These are phyloP conservation scores for Theocolax elegans DNA, from an alignment of 1,140 invertebrate genomes.

Conservation along the genomic window DNA sequence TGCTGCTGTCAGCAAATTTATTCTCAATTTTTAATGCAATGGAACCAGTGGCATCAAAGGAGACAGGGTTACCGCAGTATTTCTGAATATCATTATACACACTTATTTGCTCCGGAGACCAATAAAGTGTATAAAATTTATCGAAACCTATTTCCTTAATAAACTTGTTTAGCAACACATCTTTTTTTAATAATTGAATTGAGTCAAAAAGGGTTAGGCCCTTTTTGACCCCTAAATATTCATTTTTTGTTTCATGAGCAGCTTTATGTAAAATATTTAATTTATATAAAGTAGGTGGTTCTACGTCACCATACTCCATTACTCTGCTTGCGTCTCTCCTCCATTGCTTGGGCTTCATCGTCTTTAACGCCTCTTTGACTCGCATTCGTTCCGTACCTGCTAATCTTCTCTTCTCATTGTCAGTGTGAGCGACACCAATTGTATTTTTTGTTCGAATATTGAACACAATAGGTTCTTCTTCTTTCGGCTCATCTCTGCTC, in stretches of 20 bases:
- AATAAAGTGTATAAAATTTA: constrained; percentile 3
- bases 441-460: neutral
- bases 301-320: neutral
- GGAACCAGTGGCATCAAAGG: constrained; percentile 12
- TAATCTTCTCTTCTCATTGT: constrained; percentile 8
- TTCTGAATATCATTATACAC: constrained; percentile 8
- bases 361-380: neutral
- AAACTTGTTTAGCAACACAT: neutral
- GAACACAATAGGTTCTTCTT: neutral
- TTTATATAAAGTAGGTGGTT: neutral
- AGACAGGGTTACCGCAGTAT: neutral
- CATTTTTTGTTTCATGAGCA: neutral
- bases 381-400: neutral
- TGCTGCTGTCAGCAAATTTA: neutral
- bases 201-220: constrained; percentile 1
- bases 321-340: neutral
- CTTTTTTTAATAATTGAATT: neutral
- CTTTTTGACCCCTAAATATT: neutral
- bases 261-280: neutral
- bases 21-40: neutral
- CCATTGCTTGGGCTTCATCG: constrained; percentile 7
- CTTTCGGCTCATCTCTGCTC: neutral
- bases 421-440: neutral
- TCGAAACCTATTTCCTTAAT: constrained; percentile 7
- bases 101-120: constrained; percentile 7